Percentiles rank a stretch among this genome's conserved stretches.
Conservation (phyloP, 1,140 invertebrate species). For the Aphelinus atriplicis region DNA sequence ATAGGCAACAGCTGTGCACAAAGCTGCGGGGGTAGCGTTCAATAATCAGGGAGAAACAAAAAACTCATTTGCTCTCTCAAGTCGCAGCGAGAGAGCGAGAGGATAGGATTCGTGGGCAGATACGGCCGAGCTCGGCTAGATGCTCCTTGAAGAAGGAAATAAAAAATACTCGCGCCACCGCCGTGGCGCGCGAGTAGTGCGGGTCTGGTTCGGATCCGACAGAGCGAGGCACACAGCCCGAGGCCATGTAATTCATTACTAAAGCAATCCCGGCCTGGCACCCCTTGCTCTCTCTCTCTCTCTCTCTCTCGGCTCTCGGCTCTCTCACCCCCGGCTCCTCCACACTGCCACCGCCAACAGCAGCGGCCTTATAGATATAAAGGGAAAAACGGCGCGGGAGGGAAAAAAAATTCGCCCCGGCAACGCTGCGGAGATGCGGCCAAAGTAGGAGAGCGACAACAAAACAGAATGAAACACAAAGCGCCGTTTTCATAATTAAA, state of each 20-base stretch:
- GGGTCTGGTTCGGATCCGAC: slow-evolving; percentile 59
- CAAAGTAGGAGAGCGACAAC: slow-evolving; percentile 45
- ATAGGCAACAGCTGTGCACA: too few relatives aligned
- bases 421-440: background rate
- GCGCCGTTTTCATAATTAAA: slow-evolving; percentile 62
- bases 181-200: slow-evolving; percentile 40
- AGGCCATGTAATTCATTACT: slow-evolving; percentile 69
- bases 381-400: slow-evolving; percentile 50
- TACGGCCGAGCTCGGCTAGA: too few relatives aligned
- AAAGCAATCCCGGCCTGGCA: slow-evolving; percentile 67
- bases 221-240: slow-evolving; percentile 63
- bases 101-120: too few relatives aligned
- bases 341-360: too few relatives aligned
- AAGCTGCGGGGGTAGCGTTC: too few relatives aligned
- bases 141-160: background rate
- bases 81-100: slow-evolving; percentile 26
- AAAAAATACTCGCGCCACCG: slow-evolving; percentile 14
- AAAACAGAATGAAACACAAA: slow-evolving; percentile 64
- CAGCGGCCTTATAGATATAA: background rate
- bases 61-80: slow-evolving; percentile 17
- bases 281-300: slow-evolving; percentile 44
- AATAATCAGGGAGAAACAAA: background rate
- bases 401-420: slow-evolving; percentile 50
- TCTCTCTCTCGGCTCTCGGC: slow-evolving; percentile 44
- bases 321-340: too few relatives aligned